Percentiles rank a stretch among this genome's conserved stretches.
Evolutionary conservation across 2,888 invertebrate species (phyloP).

Genomic region (Onchidella celtica): DNA sequence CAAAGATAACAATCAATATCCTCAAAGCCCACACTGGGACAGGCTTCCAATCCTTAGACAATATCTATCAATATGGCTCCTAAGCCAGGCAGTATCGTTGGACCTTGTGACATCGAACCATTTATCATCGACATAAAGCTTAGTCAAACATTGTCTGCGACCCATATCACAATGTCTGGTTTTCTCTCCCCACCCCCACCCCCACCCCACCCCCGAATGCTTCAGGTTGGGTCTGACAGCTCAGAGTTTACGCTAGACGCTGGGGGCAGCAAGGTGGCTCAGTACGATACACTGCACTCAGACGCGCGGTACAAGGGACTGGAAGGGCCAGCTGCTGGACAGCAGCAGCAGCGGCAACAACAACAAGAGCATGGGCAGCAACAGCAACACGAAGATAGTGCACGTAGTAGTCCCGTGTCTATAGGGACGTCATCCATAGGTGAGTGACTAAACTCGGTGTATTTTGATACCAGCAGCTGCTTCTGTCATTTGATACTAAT

Average conservation of each 20-base stretch:
- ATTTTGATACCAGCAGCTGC: too few species aligned
- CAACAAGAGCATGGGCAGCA: constrained; percentile 41
- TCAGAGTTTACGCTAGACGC: constrained; percentile 70
- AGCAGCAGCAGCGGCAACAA: constrained; percentile 45
- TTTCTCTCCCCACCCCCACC: neutral
- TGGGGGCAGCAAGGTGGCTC: constrained; percentile 65
- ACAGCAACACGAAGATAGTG: constrained; percentile 66
- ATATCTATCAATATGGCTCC: too few species aligned
- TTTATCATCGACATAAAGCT: neutral
- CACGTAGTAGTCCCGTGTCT: constrained; percentile 71
- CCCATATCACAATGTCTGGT: too few species aligned
- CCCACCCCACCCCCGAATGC: neutral
- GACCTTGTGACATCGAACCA: neutral
- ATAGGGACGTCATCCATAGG: constrained; percentile 66
- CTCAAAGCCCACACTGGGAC: too few species aligned
- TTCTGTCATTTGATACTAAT: too few species aligned
- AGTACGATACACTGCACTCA: constrained; percentile 66
- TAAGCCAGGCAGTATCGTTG: too few species aligned
- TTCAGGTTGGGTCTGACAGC: constrained; percentile 64
- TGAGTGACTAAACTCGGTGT: constrained; percentile 55
- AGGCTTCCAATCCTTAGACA: too few species aligned
- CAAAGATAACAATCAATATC: too few species aligned
- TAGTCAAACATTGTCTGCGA: too few species aligned
- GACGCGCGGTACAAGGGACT: constrained; percentile 57
- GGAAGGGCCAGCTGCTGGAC: constrained; percentile 26